A percentile compares a stretch with the other conserved stretches of the same genome.
Conservation (phyloP, 1,140 invertebrate species). For the Scaptodrosophila lebanonensis region DNA sequence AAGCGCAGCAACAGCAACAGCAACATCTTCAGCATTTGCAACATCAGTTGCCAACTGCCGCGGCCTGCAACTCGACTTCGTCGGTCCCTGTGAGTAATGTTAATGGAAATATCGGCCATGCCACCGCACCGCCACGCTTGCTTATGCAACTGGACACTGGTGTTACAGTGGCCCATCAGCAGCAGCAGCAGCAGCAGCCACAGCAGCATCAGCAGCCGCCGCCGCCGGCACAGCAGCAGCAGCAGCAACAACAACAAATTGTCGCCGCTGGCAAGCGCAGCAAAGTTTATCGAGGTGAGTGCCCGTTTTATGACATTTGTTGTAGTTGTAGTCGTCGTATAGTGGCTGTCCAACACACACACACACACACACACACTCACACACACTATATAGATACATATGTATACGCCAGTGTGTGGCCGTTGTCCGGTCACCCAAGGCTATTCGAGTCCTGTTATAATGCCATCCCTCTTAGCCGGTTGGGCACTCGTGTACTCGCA, state of each 20-base stretch:
- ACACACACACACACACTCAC: too few species aligned
- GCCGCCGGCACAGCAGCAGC: constrained; percentile 42
- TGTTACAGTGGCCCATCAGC: constrained; percentile 35
- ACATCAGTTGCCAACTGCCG: constrained; percentile 26
- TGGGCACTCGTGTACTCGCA: too few species aligned
- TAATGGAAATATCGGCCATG: constrained; percentile 57
- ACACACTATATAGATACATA: too few species aligned
- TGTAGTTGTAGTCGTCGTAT: too few species aligned
- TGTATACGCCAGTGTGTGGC: constrained; percentile 47
- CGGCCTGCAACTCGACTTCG: constrained; percentile 34
- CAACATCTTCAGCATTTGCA: constrained; percentile 42
- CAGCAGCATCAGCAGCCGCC: constrained; percentile 40
- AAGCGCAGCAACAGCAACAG: constrained; percentile 4
- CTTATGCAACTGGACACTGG: constrained; percentile 52
- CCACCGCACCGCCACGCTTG: constrained; percentile 43
- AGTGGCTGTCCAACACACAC: too few species aligned
- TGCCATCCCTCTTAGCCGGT: too few species aligned
- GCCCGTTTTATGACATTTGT: constrained; percentile 72
- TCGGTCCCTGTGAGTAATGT: constrained; percentile 50
- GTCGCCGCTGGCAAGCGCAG: constrained; percentile 66
- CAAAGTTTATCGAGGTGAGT: constrained; percentile 76
- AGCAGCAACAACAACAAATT: constrained; percentile 58
- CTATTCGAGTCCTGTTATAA: constrained; percentile 15
- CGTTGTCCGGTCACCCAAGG: constrained; percentile 26
- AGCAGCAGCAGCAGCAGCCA: constrained; percentile 20